A percentile compares a stretch with the other conserved stretches of the same genome.
phyloP scores from a whole-genome alignment of 1,140 invertebrate genomes.

The Tetranychus urticae region DNA sequence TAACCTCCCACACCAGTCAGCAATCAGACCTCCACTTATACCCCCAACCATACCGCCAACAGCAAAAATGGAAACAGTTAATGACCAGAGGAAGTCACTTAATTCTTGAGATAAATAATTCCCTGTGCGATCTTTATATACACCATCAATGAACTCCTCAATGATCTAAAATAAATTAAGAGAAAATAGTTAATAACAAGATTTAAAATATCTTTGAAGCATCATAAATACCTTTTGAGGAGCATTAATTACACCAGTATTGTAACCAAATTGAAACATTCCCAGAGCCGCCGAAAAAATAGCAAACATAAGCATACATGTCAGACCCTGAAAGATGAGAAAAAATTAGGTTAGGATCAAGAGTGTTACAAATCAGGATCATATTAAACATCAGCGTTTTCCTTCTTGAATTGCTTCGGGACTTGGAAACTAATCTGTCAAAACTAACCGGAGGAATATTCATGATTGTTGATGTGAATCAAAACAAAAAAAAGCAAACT shows the following conservation, averaged over 20 bases:
- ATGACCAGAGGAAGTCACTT: slow-evolving; percentile 50
- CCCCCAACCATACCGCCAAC: slow-evolving; percentile 87
- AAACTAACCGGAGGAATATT: too few relatives aligned
- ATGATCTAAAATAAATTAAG: slow-evolving; percentile 26
- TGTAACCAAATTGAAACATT: slow-evolving; percentile 97
- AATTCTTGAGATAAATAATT: slow-evolving; percentile 40
- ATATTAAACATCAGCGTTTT: too few relatives aligned
- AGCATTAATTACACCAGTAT: slow-evolving; percentile 93
- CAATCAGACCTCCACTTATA: slow-evolving; percentile 64
- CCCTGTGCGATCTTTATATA: slow-evolving; percentile 49
- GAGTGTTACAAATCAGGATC: too few relatives aligned
- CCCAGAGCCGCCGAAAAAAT: slow-evolving; percentile 80
- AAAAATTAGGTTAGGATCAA: too few relatives aligned
- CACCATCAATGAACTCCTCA: slow-evolving; percentile 71
- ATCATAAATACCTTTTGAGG: slow-evolving; percentile 42
- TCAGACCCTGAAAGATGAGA: slow-evolving; percentile 44
- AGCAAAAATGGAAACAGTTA: slow-evolving; percentile 79
- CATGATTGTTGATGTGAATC: too few relatives aligned
- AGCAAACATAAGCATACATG: slow-evolving; percentile 67
- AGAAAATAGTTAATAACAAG: background rate
- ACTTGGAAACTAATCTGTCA: too few relatives aligned
- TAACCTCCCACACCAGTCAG: slow-evolving; percentile 66
- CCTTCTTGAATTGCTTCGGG: too few relatives aligned
- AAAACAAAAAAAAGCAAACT: too few relatives aligned
- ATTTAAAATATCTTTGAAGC: background rate